Percentiles rank a stretch among this genome's conserved stretches.
phyloP scores from a whole-genome alignment of 2,113 vertebrate genomes.

The Cebidichthys violaceus region DNA sequence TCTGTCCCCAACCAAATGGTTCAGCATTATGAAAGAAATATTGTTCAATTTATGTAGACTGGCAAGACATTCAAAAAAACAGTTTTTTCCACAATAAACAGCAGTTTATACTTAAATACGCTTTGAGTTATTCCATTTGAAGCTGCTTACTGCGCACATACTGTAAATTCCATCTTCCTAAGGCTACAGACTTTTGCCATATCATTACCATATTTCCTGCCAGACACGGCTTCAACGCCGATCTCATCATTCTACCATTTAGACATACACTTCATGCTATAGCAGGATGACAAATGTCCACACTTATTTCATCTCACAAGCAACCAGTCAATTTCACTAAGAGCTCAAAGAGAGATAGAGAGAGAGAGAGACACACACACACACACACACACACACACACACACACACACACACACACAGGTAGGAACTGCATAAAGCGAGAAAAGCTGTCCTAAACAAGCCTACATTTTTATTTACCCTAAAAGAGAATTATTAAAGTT shows the following conservation, averaged over 20 bases:
- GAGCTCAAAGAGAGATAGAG: neutral
- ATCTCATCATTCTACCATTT: conserved; percentile 51
- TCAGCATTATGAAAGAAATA: neutral
- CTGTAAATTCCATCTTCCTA: neutral
- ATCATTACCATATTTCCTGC: conserved; percentile 22
- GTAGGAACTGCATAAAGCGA: neutral
- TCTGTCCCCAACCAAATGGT: neutral
- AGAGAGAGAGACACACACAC: neutral
- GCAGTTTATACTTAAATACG: neutral
- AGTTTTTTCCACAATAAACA: neutral
- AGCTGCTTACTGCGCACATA: neutral
- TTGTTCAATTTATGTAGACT: neutral
- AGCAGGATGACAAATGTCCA: conserved; percentile 30
- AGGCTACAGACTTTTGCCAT: neutral
- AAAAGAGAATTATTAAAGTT: conserved; percentile 66
- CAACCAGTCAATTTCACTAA: conserved; percentile 50
- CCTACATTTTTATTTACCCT: conserved; percentile 55
- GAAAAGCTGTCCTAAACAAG: conserved; percentile 21
- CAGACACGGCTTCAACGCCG: conserved; percentile 47
- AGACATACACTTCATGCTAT: conserved; percentile 33
- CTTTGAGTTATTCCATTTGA: conserved; percentile 15
- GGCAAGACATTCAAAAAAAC: neutral
- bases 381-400: neutral
- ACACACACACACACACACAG: neutral
- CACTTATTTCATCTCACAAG: conserved; percentile 23